These are phyloP conservation scores for Lasioglossum figueresi DNA, from an alignment of 2,888 invertebrate species.

Conservation along the genomic window DNA sequence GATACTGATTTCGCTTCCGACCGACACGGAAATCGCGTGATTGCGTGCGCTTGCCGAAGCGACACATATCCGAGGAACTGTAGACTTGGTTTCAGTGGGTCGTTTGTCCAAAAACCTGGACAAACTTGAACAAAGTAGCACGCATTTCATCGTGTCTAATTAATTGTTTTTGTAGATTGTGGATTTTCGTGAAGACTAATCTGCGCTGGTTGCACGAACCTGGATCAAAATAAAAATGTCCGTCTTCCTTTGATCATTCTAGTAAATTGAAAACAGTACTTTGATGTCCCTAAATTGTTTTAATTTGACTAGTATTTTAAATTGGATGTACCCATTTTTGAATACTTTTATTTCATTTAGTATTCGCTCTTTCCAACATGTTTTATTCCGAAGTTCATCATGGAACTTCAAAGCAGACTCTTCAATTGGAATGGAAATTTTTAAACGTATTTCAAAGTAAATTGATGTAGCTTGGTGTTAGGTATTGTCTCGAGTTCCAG, in stretches of 20 bases:
- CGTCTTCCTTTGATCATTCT: neutral
- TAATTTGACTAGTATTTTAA: neutral
- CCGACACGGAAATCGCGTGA: slow-evolving; percentile 74
- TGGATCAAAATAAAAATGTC: too few species aligned
- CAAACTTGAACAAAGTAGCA: neutral
- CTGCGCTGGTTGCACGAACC: too few species aligned
- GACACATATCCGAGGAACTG: neutral
- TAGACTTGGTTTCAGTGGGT: neutral
- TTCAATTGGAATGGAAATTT: neutral
- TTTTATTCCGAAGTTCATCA: neutral
- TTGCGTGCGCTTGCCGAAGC: slow-evolving; percentile 69
- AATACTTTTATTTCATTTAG: too few species aligned
- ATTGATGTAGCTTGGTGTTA: neutral
- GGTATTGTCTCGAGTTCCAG: neutral
- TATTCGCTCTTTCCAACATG: neutral
- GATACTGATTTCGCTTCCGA: slow-evolving; percentile 73
- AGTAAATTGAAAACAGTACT: neutral
- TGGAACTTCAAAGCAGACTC: neutral
- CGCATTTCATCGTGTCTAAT: neutral
- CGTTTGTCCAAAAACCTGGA: neutral
- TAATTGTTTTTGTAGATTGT: neutral
- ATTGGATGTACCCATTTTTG: neutral
- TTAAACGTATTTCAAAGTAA: neutral
- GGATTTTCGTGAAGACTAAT: too few species aligned
- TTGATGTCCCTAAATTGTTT: neutral